Percentiles rank a stretch among this genome's conserved stretches.
phyloP scores from a whole-genome alignment of 2,888 invertebrate genomes.

The Erebia ligea region DNA sequence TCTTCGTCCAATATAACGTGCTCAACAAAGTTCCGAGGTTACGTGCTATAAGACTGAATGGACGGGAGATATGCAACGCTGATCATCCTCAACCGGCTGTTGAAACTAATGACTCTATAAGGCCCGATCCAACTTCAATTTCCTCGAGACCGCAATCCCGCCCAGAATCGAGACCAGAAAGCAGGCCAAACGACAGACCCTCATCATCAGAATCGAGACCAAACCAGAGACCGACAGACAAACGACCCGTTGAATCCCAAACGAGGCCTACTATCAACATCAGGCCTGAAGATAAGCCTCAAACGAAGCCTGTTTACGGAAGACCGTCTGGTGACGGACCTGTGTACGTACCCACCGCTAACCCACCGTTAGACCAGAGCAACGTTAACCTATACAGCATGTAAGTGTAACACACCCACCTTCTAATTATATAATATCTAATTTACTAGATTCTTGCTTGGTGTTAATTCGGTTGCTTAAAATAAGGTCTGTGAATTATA shows the following conservation, averaged over 20 bases:
- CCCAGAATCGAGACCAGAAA: conserved; percentile 30
- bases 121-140: conserved; percentile 29
- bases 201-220: conserved; percentile 28
- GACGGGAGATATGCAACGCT: conserved; percentile 82
- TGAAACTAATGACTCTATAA: conserved; percentile 52
- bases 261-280: conserved; percentile 32
- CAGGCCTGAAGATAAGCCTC: conserved; percentile 55
- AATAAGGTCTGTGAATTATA: no score
- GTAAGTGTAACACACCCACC: conserved; percentile 53
- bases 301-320: conserved; percentile 58
- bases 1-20: conserved; percentile 84
- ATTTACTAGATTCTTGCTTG: no score
- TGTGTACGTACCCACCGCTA: conserved; percentile 60
- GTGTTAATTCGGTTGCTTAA: no score
- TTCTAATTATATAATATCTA: neutral
- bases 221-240: conserved; percentile 27
- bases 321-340: conserved; percentile 58
- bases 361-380: conserved; percentile 49
- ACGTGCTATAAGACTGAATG: conserved; percentile 80
- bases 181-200: conserved; percentile 28
- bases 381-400: conserved; percentile 62
- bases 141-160: conserved; percentile 19
- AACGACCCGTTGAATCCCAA: conserved; percentile 35
- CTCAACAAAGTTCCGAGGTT: conserved; percentile 75
- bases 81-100: conserved; percentile 57